phyloP scores from a whole-genome alignment of 2,113 vertebrate species.

The Pseudois nayaur region DNA sequence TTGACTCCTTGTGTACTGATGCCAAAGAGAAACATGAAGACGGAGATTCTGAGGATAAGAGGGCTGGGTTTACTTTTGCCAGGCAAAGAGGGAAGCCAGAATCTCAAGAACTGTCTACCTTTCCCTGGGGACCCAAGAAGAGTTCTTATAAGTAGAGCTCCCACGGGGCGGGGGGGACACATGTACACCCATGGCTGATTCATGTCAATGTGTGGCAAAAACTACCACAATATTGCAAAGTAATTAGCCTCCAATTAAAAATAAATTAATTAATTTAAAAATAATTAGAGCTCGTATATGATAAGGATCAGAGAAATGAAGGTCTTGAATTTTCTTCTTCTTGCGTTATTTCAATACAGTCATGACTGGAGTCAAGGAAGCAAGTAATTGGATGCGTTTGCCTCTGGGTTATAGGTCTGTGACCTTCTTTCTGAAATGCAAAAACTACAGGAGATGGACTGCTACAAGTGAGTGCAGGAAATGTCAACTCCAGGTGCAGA shows the following conservation, averaged over 20 bases:
- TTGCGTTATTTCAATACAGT: not conserved
- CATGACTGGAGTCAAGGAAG: not conserved
- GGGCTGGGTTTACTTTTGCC: not conserved
- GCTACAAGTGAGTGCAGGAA: not conserved
- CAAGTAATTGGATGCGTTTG: not conserved
- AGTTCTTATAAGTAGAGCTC: not conserved
- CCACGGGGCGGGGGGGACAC: fast-evolving
- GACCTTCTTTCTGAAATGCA: not conserved
- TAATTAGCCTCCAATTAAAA: not conserved
- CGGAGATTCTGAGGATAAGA: not conserved
- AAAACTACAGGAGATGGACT: not conserved
- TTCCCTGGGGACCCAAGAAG: not conserved
- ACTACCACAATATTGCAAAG: not conserved
- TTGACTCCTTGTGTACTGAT: not conserved
- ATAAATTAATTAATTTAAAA: not conserved
- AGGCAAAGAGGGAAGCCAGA: not conserved
- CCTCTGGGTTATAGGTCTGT: not conserved
- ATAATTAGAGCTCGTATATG: not conserved
- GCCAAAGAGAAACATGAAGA: not conserved
- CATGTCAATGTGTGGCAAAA: not conserved
- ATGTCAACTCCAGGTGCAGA: not conserved
- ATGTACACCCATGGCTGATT: not conserved
- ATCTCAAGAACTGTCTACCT: not conserved
- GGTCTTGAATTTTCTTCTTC: not conserved
- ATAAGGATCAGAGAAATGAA: not conserved